phyloP scores from a whole-genome alignment of 2,888 invertebrate genomes.

The Cephus runcator region DNA sequence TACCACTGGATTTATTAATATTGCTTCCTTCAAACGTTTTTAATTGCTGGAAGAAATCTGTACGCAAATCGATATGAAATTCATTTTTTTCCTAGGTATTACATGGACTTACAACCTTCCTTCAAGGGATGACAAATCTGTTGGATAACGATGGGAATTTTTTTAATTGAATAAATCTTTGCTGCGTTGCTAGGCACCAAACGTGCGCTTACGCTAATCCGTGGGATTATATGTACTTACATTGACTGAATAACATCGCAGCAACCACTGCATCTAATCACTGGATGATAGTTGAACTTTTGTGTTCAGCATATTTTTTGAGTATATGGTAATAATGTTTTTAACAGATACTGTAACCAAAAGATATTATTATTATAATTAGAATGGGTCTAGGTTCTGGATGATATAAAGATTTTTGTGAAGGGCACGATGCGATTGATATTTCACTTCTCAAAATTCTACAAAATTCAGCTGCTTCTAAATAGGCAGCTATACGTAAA shows the following conservation, averaged over 20 bases:
- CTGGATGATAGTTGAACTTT: not conserved
- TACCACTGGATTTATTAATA: not conserved
- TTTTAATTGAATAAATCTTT: constrained; percentile 15
- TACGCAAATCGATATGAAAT: not conserved
- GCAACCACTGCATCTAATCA: not conserved
- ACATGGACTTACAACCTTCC: not conserved
- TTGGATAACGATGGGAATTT: constrained; percentile 20
- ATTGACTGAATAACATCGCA: not conserved
- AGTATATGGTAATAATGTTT: not conserved
- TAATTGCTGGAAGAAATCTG: not conserved
- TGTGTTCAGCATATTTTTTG: no score
- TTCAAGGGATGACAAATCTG: not conserved
- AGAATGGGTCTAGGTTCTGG: not conserved
- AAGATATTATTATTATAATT: not conserved
- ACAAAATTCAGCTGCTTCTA: not conserved
- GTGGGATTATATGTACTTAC: not conserved
- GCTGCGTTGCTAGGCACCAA: not conserved
- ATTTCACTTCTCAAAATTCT: not conserved
- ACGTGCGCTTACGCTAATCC: not conserved
- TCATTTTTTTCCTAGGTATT: not conserved
- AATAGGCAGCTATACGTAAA: not conserved
- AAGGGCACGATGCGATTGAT: not conserved
- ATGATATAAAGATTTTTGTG: not conserved
- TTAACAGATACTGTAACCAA: not conserved
- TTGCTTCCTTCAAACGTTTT: not conserved